Base-by-base conservation (phyloP, 2,113 vertebrate species). In the Larimichthys polyactis region DNA sequence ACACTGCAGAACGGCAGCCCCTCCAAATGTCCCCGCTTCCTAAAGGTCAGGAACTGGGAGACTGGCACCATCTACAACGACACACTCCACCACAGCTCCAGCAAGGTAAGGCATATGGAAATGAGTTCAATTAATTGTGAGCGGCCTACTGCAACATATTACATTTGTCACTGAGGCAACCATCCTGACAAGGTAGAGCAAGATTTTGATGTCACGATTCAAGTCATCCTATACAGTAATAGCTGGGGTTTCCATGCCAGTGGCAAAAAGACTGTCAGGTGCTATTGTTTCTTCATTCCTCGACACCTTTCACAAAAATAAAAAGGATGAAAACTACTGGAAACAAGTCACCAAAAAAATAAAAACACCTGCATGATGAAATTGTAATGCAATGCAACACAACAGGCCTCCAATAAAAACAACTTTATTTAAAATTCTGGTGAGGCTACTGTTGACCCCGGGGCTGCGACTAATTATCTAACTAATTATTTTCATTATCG, bases 31-130 rank as follows among this genome's bases (percentile, higher is more conserved):
- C 98, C 98, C 0, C 96, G 96, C 14, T 99, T 98, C 65, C 92
- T 98, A 81, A 99, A 98, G 85, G 94, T 99, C 89, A 98, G 95
- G 93, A 99, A 99, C 94, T 99, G 97, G 98, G 98, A 99, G 93
- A 97, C 94, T 0, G 96, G 96, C 0, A 93, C 94, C 0, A 70
- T 97, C 72, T 96, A 97, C 82, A 97, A 91, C 0, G 98, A 99
- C 86, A 97, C 96, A 0, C 94, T 99, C 58, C 96, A 99, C 87
- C 95, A 97, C 49, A 96, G 94, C 90, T 96, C 96, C 3, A 94
- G 95, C 0, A 93, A 97, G 96, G 98, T 99, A 91, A 94, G 95
- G 20, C 19, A 16, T n/a, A 43, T 69, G 32, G 29, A 82, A 76
- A 78, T 51, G 2, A 10, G 24, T 36, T 48, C 12, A 54, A 12